Evolutionary conservation across 1,140 invertebrate species (phyloP), one percentile per base, ranked within the genome.

Genomic region (Scaptomyza pallida): DNA sequence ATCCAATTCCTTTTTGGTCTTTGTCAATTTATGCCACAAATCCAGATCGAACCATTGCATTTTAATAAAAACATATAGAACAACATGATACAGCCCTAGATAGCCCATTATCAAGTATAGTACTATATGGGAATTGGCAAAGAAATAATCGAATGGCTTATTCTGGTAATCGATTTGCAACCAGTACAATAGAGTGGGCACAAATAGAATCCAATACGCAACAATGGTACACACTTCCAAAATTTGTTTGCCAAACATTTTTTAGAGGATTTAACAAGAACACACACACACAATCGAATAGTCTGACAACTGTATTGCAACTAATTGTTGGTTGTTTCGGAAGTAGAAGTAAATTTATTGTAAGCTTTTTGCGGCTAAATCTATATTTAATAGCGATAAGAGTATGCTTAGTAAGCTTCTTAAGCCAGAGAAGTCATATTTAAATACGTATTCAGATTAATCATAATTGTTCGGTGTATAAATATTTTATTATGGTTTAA

Each of bases 231-330:
- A 63, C 16, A 56, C 16, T 35, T 70, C 67, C 12, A 70, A 2
- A 3, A 64, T 16, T 26, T 70, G 41, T 33, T 70, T 64, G 8
- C 44, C 60, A 19, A 64, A 70, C 67, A 70, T 70, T 21, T 55
- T 54, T 2, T 2, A 4, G 23, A n/a, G n/a, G n/a, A n/a, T n/a
- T n/a, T n/a, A n/a, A n/a, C 23, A 5, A 26, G 6, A 26, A 26
- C 4, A 26, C 5, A 2, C 5, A 6, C 23, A n/a, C 57, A 13
- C 19, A 21, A 37, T 35, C 61, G 56, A 23, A n/a, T 21, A 15
- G 26, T 12, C 52, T 21, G 48, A 1, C n/a, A 13, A 44, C 16
- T 16, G 6, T 8, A n/a, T 3, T 21, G 2, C 16, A 33, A 63
- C 59, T 69, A 40, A 62, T 13, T 8, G 0, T 10, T 26, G 1